Conservation (phyloP, 2,888 invertebrate species). For the Sceliomorpha sp. region DNA sequence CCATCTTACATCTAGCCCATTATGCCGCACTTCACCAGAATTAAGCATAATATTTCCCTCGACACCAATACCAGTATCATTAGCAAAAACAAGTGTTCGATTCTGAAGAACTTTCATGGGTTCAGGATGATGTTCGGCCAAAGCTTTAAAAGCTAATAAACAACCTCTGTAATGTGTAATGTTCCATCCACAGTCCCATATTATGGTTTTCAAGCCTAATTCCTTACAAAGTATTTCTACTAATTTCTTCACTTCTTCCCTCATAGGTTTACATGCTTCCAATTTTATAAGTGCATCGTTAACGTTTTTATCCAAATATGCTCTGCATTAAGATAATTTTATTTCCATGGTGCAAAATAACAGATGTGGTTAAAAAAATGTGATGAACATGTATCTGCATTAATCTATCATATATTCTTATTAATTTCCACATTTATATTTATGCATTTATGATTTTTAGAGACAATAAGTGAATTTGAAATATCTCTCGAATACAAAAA, state of each 20-base stretch:
- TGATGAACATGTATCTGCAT: too few relatives aligned
- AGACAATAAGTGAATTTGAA: too few relatives aligned
- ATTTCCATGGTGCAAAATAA: too few relatives aligned
- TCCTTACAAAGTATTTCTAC: slow-evolving; percentile 83
- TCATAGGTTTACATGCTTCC: slow-evolving; percentile 84
- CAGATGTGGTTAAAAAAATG: too few relatives aligned
- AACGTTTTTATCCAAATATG: slow-evolving; percentile 88
- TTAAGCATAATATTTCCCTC: slow-evolving; percentile 95
- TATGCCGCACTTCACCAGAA: slow-evolving; percentile 95
- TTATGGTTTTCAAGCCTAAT: slow-evolving; percentile 83
- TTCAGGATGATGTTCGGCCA: slow-evolving; percentile 88
- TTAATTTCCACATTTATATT: too few relatives aligned
- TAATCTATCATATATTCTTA: too few relatives aligned
- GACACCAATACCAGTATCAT: slow-evolving; percentile 94
- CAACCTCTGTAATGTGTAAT: slow-evolving; percentile 95
- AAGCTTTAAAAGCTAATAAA: slow-evolving; percentile 89
- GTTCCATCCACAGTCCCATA: slow-evolving; percentile 94
- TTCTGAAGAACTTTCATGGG: slow-evolving; percentile 86
- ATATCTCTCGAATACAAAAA: too few relatives aligned
- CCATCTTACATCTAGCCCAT: slow-evolving; percentile 92
- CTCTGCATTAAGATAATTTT: too few relatives aligned
- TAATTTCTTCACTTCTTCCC: slow-evolving; percentile 88
- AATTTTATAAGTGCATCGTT: slow-evolving; percentile 85
- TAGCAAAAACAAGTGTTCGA: slow-evolving; percentile 91
- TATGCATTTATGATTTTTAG: too few relatives aligned